Base-by-base conservation (phyloP, 1,140 invertebrate species). In the Ditylenchus dipsaci region DNA sequence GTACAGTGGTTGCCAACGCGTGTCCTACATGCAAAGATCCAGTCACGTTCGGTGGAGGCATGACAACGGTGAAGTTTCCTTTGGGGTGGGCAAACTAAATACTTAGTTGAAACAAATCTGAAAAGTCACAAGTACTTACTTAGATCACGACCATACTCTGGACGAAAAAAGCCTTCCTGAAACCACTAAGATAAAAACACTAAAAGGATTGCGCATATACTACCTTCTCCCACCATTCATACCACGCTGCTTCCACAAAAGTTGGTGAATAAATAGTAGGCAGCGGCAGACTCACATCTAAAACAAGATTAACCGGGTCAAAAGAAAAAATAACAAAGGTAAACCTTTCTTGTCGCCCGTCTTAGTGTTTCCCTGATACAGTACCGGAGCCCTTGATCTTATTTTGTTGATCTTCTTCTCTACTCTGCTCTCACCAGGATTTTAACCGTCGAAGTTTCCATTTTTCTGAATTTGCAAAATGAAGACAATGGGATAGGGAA, bases 41-140 rank as follows among this genome's bases (percentile, higher is more conserved):
- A 33, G 96, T 99, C 0, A 99, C 92, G 87, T 99, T 99, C 1
- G 96, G 96, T 15, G 96, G 96, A 47, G 96, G 96, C 81, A 99
- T 96, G 1, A 97, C 89, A 88, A 99, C 95, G 8, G 93, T 88
- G 87, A 97, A 98, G 81, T 84, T 72, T 9, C 83, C 82, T 30
- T 82, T 83, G 23, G 74, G 70, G 65, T 84, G 15, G 76, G 74
- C 7, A n/a, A 49, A 43, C 79, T 80, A 67, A 68, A 68, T 42
- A 23, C 30, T 58, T 8, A 56, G 13, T 72, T 45, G 9, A 57
- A 27, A 3, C 26, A 53, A 17, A 26, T 17, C 58, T 0, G 8
- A 49, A 57, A 26, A 0, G 21, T 43, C 30, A 66, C 17, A 56
- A 30, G 68, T 26, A 13, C 53, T 26, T 53, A 27, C 19, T 69